Evolutionary conservation across 2,113 vertebrate genomes (phyloP), one percentile per base, ranked within the genome.

Genomic region (Rhodinocichla rosea): DNA sequence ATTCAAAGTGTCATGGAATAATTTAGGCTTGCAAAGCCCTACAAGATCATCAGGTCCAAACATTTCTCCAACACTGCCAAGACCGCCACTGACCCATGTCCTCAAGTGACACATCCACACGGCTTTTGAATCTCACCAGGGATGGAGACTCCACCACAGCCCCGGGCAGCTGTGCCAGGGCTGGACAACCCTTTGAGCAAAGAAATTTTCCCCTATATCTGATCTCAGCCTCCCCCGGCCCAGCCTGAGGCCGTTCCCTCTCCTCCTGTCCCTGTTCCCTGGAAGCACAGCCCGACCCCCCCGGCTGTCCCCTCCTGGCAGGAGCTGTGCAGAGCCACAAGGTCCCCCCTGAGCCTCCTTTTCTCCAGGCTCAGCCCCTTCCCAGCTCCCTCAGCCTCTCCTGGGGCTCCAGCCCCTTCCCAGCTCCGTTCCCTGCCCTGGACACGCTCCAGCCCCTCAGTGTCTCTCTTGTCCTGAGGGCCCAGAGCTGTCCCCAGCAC

Each of bases 61-160:
- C 11, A 57, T 57, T 73, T 3, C 11, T 6, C 7, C 49, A 49
- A 13, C 30, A 42, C 35, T 71, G 11, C 16, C 42, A 27, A 57
- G 32, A 5, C 26, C 42, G 49, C 9, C 42, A 49, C 26, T 56
- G 21, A 40, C 3, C 13, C 21, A 14, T 1, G 5, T 32, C 11
- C 17, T 17, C 21, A 35, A 0, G 5, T 56, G 30, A 2, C 21
- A 19, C 49, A 32, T 6, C 33, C 10, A 33, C 33, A 37, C 0
- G 0, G 12, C 15, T 78, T 44, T 45, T 33, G 28, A 53, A 28
- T 1, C 15, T 12, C 7, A 17, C 1, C 18, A 60, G 39, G 12
- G 3, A 28, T 15, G 15, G 0, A 3, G 6, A 32, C 16, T 68
- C 7, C 27, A 68, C 0, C 17, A 44, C 13, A 22, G 4, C 26